Conservation (phyloP, 2,888 invertebrate genomes). For the Yponomeuta sedellus region DNA sequence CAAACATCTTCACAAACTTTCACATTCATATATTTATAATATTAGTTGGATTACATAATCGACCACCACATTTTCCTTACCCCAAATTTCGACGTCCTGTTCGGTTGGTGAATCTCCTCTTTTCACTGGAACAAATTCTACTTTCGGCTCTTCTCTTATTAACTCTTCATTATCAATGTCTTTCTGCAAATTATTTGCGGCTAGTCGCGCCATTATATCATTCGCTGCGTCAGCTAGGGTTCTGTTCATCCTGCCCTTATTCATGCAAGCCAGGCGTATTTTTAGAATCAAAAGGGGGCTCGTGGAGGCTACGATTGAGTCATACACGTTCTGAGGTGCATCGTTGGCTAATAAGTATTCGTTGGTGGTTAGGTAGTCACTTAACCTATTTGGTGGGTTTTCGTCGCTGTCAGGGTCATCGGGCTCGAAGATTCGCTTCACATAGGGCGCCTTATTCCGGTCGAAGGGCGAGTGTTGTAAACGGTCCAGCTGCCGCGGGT, state of each 20-base stretch:
- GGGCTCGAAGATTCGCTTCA: slow-evolving; percentile 37
- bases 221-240: slow-evolving; percentile 20
- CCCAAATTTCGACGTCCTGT: slow-evolving; percentile 31
- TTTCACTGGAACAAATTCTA: slow-evolving; percentile 42
- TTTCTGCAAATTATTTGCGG: slow-evolving; percentile 28
- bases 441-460: slow-evolving; percentile 28
- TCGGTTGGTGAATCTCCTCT: slow-evolving; percentile 34
- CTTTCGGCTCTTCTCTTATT: slow-evolving; percentile 32
- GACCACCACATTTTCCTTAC: slow-evolving; percentile 23
- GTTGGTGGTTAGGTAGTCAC: slow-evolving; percentile 33
- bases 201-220: neutral
- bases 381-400: neutral
- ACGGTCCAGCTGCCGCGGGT: slow-evolving; percentile 59
- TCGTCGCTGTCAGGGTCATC: slow-evolving; percentile 31
- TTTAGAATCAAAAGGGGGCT: slow-evolving; percentile 57
- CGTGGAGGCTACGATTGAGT: slow-evolving; percentile 36
- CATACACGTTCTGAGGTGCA: slow-evolving; percentile 34
- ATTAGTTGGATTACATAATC: too few relatives aligned
- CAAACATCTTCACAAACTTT: too few relatives aligned
- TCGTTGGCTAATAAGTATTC: slow-evolving; percentile 38
- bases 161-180: slow-evolving; percentile 29
- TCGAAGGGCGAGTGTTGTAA: slow-evolving; percentile 44
- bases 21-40: too few relatives aligned
- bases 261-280: slow-evolving; percentile 52
- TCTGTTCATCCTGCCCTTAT: slow-evolving; percentile 34